A percentile compares a stretch with the other conserved stretches of the same genome.
These are phyloP conservation scores for Alexandromys fortis DNA, from an alignment of 2,113 vertebrate genomes.

Conservation along the genomic window DNA sequence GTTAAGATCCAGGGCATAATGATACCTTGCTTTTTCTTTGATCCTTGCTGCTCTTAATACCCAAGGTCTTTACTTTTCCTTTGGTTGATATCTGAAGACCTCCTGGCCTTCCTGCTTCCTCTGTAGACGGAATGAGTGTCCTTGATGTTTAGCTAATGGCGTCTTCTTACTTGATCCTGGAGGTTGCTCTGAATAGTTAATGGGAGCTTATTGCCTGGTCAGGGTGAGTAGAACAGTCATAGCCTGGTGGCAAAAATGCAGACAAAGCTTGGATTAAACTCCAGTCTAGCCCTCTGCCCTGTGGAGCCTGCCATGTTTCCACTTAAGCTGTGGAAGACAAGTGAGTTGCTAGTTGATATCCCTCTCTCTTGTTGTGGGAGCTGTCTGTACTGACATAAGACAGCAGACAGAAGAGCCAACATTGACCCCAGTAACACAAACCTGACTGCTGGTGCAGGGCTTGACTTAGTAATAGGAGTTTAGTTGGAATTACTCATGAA, in stretches of 20 bases:
- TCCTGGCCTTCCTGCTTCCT: not conserved
- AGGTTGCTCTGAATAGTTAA: not conserved
- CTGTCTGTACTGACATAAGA: constrained; percentile 37
- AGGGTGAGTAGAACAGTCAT: not conserved
- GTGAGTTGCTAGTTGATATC: not conserved
- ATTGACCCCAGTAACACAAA: constrained; percentile 64
- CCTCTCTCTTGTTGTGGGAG: not conserved
- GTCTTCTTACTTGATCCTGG: not conserved
- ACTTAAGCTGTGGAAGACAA: not conserved
- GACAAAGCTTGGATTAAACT: not conserved
- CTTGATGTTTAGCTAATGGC: not conserved
- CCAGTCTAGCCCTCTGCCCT: not conserved
- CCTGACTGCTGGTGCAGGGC: constrained; percentile 29
- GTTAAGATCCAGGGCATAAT: not conserved
- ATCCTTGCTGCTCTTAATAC: not conserved
- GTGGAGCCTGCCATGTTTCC: not conserved
- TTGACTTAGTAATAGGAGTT: constrained; percentile 27
- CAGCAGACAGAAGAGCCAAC: constrained; percentile 33
- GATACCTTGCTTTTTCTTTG: not conserved
- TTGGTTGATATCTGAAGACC: not conserved
- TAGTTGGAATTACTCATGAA: constrained; percentile 68
- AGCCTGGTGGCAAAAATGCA: not conserved
- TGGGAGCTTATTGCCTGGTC: not conserved
- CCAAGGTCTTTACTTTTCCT: not conserved
- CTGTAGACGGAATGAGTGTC: not conserved